phyloP scores from a whole-genome alignment of 2,888 invertebrate species.

The Petrophora chlorosata region DNA sequence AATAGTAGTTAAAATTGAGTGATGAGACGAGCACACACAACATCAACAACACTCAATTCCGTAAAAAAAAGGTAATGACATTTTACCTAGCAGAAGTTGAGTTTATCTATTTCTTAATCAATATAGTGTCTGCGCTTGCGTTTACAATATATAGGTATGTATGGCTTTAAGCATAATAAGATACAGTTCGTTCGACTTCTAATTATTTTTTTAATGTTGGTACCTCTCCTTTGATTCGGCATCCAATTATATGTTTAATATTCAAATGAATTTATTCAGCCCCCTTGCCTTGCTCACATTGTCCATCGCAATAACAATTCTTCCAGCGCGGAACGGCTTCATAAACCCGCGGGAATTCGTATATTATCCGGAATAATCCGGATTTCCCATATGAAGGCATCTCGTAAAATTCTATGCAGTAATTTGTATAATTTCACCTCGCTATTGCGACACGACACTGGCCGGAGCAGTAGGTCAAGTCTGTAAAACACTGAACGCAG shows the following conservation, averaged over 20 bases:
- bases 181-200: too few relatives aligned
- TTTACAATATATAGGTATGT: too few relatives aligned
- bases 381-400: slow-evolving; percentile 53
- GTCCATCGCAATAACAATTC: slow-evolving; percentile 21
- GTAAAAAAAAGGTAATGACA: too few relatives aligned
- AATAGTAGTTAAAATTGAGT: too few relatives aligned
- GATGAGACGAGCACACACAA: too few relatives aligned
- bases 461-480: slow-evolving; percentile 2
- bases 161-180: too few relatives aligned
- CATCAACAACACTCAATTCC: too few relatives aligned
- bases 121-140: too few relatives aligned
- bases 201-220: too few relatives aligned
- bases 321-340: slow-evolving; percentile 20
- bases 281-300: slow-evolving; percentile 2
- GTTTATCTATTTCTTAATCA: too few relatives aligned
- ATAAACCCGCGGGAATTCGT: slow-evolving; percentile 25
- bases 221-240: too few relatives aligned
- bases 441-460: neutral
- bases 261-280: slow-evolving; percentile 7
- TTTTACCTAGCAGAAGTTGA: too few relatives aligned
- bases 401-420: slow-evolving; percentile 41
- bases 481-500: neutral
- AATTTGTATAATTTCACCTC: slow-evolving; percentile 40
- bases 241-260: neutral
- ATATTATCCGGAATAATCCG: slow-evolving; percentile 34